Base-by-base conservation (phyloP, 2,888 invertebrate species). In the Acronicta aceris region DNA sequence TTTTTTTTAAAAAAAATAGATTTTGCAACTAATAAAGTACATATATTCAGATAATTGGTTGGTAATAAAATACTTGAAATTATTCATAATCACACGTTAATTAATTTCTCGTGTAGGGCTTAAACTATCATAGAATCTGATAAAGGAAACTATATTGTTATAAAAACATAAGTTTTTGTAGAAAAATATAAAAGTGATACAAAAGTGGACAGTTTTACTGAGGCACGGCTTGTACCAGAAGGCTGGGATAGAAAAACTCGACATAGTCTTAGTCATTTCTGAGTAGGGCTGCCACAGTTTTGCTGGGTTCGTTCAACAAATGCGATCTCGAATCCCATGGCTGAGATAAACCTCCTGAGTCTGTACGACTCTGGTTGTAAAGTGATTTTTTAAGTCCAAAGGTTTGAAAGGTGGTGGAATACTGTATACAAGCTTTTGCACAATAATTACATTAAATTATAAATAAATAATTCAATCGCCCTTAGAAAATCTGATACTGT, bases 171-270 rank as follows among this genome's bases (percentile, higher is more conserved):
- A 17, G 25, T 53, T 56, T 36, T 52, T 21, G 38, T 40, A 25
- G 49, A 47, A 58, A 65, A 56, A 61, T 61, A 56, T 56, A 53
- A 60, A 56, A 30, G 36, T 33, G 63, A 50, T 57, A 73, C 50
- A 68, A 47, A 60, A 50, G 21, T 47, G 52, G 52, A 68, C 69
- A 56, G 52, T 45, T 61, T 53, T 56, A 67, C 43, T 48, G 17
- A 56, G 16, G 59, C 60, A 68, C 50, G 49, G 50, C 62, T 61
- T 54, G 46, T 40, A 42, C 21, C 41, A 27, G 49, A 16, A 15
- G 30, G 38, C 42, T 38, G 2, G 50, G 47, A 63, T 55, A 47
- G 54, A 53, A 53, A 56, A 59, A 25, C 48, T 45, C 12, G 45
- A 36, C 27, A 59, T 61, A 69, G 57, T 57, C 40, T 59, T 50